Conservation (phyloP, 2,113 vertebrate species). For the Triplophysa dalaica region DNA sequence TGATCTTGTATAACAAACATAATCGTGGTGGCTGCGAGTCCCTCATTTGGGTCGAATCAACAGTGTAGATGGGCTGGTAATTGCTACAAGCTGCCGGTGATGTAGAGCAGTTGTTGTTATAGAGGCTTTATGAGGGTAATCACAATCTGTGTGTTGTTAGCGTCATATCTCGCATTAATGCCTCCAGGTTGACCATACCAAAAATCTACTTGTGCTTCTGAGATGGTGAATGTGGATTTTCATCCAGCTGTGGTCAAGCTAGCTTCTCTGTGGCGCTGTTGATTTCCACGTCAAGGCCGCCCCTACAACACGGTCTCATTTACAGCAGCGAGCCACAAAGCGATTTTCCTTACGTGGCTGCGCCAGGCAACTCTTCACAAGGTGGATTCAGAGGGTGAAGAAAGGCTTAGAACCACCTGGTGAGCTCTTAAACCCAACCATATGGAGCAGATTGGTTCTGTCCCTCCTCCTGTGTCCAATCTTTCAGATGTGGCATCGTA, state of each 20-base stretch:
- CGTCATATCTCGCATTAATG: not conserved
- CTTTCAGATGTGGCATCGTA: conserved; percentile 31
- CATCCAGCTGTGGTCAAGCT: not conserved
- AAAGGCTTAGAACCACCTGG: conserved; percentile 25
- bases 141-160: conserved; percentile 9
- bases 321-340: conserved; percentile 28
- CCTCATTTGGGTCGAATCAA: conserved; percentile 59
- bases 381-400: conserved; percentile 1
- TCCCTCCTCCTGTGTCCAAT: conserved; percentile 7
- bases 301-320: conserved; percentile 27
- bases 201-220: not conserved
- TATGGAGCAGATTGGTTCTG: conserved; percentile 8
- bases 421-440: conserved; percentile 28
- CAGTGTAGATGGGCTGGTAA: conserved; percentile 45
- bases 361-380: conserved; percentile 8
- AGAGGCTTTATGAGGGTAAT: conserved; percentile 16
- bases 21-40: conserved; percentile 59
- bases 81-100: conserved; percentile 29
- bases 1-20: conserved; percentile 61
- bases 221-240: not conserved
- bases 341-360: conserved; percentile 51
- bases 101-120: conserved; percentile 30
- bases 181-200: conserved; percentile 12
- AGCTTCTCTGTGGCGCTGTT: not conserved
- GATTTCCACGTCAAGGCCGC: conserved; percentile 23